Percentiles rank a stretch among this genome's conserved stretches.
Conservation (phyloP, 2,113 vertebrate species). For the Athene noctua region DNA sequence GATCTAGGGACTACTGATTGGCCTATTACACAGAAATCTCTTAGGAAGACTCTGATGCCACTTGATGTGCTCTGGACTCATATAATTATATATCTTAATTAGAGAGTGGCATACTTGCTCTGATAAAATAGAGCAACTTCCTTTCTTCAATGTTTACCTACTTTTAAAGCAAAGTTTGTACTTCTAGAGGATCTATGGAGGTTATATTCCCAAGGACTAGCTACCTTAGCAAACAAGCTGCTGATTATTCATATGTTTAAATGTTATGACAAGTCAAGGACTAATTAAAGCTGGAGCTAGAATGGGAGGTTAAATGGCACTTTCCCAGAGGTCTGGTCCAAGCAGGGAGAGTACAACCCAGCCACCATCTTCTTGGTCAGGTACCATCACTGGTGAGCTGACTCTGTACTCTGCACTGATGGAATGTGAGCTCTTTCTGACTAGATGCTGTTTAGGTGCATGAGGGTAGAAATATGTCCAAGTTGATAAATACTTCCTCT, state of each 20-base stretch:
- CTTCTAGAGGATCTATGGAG: not conserved
- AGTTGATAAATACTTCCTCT: not conserved
- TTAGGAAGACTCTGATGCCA: not conserved
- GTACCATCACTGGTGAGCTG: not conserved
- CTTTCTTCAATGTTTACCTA: not conserved
- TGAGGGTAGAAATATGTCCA: not conserved
- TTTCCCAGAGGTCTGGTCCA: not conserved
- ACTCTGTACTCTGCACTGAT: fast-evolving
- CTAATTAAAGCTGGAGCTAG: not conserved
- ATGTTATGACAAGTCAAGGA: not conserved
- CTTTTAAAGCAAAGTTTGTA: not conserved
- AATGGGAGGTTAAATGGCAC: fast-evolving
- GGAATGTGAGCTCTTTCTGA: not conserved
- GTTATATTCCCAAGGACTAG: not conserved
- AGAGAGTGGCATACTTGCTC: not conserved
- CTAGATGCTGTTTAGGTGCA: not conserved
- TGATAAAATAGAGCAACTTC: not conserved
- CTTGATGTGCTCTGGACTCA: not conserved
- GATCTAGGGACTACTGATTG: not conserved
- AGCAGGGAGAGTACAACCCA: not conserved
- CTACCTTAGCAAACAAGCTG: not conserved
- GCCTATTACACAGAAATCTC: slow-evolving; percentile 21
- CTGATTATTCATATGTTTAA: not conserved
- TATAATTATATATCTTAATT: slow-evolving; percentile 26
- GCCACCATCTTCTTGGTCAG: fast-evolving